Evolutionary conservation across 1,140 invertebrate genomes (phyloP).

Genomic region (Aphis craccivora): DNA sequence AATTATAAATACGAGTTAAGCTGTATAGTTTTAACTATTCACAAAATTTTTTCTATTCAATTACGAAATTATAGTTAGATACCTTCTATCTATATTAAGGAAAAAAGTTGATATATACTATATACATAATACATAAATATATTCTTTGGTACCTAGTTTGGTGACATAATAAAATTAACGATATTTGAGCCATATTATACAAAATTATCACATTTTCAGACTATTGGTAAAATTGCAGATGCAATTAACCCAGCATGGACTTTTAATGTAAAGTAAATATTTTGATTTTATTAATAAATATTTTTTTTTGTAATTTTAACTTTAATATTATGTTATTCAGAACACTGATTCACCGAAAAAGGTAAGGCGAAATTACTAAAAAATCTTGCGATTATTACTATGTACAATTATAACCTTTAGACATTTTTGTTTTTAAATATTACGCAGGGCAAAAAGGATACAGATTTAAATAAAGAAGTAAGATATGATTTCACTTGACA

Average conservation of each 20-base stretch:
- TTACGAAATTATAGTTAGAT: too few relatives aligned
- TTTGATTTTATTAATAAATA: not conserved
- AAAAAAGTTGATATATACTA: too few relatives aligned
- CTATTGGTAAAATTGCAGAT: not conserved
- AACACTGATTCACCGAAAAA: too few relatives aligned
- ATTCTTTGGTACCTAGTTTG: too few relatives aligned
- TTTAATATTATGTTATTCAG: not conserved
- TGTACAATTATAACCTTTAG: not conserved
- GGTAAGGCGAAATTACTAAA: not conserved
- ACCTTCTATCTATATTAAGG: too few relatives aligned
- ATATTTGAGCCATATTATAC: too few relatives aligned
- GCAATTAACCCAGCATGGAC: not conserved
- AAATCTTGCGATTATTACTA: not conserved
- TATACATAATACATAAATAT: too few relatives aligned
- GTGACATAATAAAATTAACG: too few relatives aligned
- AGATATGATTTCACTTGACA: not conserved
- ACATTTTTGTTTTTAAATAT: not conserved
- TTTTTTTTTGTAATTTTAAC: not conserved
- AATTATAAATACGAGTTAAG: too few relatives aligned
- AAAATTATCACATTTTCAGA: not conserved
- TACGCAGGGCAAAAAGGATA: fast-evolving
- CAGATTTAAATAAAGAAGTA: not conserved
- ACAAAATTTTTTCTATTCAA: too few relatives aligned
- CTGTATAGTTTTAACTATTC: too few relatives aligned
- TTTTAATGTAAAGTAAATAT: not conserved